phyloP scores from a whole-genome alignment of 1,140 invertebrate species.

The Lutraria rhynchaena region DNA sequence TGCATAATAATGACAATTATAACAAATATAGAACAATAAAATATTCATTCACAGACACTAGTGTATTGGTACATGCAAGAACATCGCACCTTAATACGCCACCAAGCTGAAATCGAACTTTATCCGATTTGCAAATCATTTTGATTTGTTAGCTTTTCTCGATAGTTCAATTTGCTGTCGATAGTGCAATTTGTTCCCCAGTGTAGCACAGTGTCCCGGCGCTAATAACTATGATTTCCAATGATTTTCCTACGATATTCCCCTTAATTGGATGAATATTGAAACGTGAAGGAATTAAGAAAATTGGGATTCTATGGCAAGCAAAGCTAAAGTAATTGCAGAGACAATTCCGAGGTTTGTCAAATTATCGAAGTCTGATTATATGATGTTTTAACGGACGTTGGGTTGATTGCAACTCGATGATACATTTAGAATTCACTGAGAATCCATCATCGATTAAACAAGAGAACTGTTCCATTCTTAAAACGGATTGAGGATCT shows the following conservation, averaged over 20 bases:
- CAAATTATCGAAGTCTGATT: constrained; percentile 49
- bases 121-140: too few relatives aligned
- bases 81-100: too few relatives aligned
- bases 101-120: too few relatives aligned
- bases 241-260: constrained; percentile 46
- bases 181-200: constrained; percentile 1
- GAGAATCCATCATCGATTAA: too few relatives aligned
- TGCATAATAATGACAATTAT: too few relatives aligned
- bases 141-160: too few relatives aligned
- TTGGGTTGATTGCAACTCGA: constrained; percentile 11
- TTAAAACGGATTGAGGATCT: too few relatives aligned
- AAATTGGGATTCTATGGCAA: constrained; percentile 46
- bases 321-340: constrained; percentile 40
- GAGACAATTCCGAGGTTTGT: constrained; percentile 50
- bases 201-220: neutral
- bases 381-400: constrained; percentile 45
- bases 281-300: constrained; percentile 46
- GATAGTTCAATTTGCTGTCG: too few relatives aligned
- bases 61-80: too few relatives aligned
- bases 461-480: too few relatives aligned
- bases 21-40: neutral
- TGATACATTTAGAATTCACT: neutral
- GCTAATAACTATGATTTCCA: neutral
- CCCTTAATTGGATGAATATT: constrained; percentile 47
- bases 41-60: neutral